Conservation (phyloP, 2,113 vertebrate genomes). For the Chauna torquata region DNA sequence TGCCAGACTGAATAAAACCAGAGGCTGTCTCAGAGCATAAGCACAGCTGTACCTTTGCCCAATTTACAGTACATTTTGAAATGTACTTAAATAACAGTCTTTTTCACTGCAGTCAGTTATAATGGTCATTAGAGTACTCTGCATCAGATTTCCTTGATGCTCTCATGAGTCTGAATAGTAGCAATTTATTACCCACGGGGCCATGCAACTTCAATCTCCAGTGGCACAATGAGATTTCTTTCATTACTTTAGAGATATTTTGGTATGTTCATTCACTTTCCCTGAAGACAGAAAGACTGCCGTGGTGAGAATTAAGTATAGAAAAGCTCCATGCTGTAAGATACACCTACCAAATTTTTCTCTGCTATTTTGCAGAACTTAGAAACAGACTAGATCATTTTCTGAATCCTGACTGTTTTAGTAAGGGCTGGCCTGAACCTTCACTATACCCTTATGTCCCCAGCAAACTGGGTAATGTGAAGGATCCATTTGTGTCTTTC, state of each 20-base stretch:
- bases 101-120: conserved; percentile 48
- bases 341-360: background rate
- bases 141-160: conserved; percentile 42
- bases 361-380: background rate
- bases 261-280: conserved; percentile 7
- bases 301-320: conserved; percentile 33
- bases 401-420: background rate
- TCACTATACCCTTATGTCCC: background rate
- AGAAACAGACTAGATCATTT: background rate
- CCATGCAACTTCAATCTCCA: conserved; percentile 46
- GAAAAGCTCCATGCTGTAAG: background rate
- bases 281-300: background rate
- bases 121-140: conserved; percentile 60
- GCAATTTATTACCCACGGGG: conserved; percentile 55
- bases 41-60: conserved; percentile 43
- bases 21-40: conserved; percentile 31
- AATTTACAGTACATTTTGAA: conserved; percentile 64
- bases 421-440: background rate
- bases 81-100: conserved; percentile 53
- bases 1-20: conserved; percentile 37
- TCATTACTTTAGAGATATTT: conserved; percentile 45
- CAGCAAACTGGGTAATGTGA: background rate
- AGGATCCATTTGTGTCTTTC: background rate
- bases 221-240: conserved; percentile 46
- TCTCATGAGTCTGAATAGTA: conserved; percentile 52